A percentile compares a stretch with the other conserved stretches of the same genome.
phyloP scores from a whole-genome alignment of 2,888 invertebrate species.

The Drosophila siamana region DNA sequence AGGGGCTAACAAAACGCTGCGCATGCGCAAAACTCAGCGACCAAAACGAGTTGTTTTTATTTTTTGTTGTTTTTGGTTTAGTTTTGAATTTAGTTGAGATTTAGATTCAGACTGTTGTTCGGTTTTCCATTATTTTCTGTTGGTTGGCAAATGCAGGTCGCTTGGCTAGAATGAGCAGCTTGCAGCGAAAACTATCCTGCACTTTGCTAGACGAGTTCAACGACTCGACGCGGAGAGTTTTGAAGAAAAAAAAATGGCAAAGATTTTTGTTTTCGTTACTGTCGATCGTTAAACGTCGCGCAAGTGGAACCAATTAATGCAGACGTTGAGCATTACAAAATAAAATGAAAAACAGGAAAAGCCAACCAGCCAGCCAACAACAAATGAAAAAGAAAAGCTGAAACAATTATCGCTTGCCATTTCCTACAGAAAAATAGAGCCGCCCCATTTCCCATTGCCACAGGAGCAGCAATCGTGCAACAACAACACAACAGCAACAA shows the following conservation, averaged over 20 bases:
- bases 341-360: slow-evolving; percentile 48
- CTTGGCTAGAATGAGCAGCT: slow-evolving; percentile 7
- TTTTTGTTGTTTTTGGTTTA: slow-evolving; percentile 36
- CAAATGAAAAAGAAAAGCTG: slow-evolving; percentile 35
- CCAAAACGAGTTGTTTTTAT: slow-evolving; percentile 60
- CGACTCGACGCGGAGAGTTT: slow-evolving; percentile 46
- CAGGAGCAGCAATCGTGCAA: slow-evolving; percentile 22
- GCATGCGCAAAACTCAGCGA: slow-evolving; percentile 72
- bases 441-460: slow-evolving; percentile 12
- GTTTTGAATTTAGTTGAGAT: slow-evolving; percentile 36
- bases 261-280: slow-evolving; percentile 39
- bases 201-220: slow-evolving; percentile 50
- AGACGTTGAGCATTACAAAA: slow-evolving; percentile 22
- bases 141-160: slow-evolving; percentile 24
- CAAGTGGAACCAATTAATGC: slow-evolving; percentile 77
- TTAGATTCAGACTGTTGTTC: slow-evolving; percentile 14
- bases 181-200: slow-evolving; percentile 26
- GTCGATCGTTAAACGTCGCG: slow-evolving; percentile 65
- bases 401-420: slow-evolving; percentile 53
- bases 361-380: slow-evolving; percentile 27
- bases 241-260: slow-evolving; percentile 25
- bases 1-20: slow-evolving; percentile 66
- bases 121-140: slow-evolving; percentile 16
- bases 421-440: slow-evolving; percentile 49
- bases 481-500: neutral